Evolutionary conservation across 1,140 invertebrate species (phyloP).

Genomic region (Papilio polyxenes): DNA sequence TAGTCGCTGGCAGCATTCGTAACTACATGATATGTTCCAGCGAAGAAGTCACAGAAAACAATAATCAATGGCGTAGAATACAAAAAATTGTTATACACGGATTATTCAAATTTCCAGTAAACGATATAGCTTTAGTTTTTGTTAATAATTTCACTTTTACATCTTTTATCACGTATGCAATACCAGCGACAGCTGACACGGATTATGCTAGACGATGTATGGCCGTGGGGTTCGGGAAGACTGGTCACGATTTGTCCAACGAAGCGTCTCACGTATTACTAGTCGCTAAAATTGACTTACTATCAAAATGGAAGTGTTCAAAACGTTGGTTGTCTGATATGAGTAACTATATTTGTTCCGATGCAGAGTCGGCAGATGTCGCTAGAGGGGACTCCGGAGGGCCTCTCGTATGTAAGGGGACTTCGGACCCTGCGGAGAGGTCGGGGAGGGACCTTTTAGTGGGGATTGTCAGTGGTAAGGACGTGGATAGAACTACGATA

Average conservation of each 20-base stretch:
- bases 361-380: conserved; percentile 56
- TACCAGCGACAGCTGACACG: conserved; percentile 43
- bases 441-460: conserved; percentile 51
- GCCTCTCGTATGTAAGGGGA: conserved; percentile 57
- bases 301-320: conserved; percentile 56
- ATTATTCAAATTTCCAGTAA: conserved; percentile 56
- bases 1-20: conserved; percentile 56
- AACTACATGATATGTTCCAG: conserved; percentile 51
- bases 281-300: conserved; percentile 49
- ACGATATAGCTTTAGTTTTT: conserved; percentile 61
- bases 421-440: conserved; percentile 50
- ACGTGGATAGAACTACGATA: conserved; percentile 63
- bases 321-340: conserved; percentile 65
- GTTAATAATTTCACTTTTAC: conserved; percentile 51
- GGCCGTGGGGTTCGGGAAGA: conserved; percentile 58
- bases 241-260: conserved; percentile 37
- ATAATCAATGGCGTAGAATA: conserved; percentile 58
- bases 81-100: conserved; percentile 48
- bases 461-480: conserved; percentile 67
- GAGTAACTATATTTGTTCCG: conserved; percentile 62
- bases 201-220: conserved; percentile 55
- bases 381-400: conserved; percentile 65
- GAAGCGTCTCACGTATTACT: conserved; percentile 50
- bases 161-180: conserved; percentile 50
- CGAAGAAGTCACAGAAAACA: conserved; percentile 47